Conservation (phyloP, 1,140 invertebrate species). For the Drosophila melanica region DNA sequence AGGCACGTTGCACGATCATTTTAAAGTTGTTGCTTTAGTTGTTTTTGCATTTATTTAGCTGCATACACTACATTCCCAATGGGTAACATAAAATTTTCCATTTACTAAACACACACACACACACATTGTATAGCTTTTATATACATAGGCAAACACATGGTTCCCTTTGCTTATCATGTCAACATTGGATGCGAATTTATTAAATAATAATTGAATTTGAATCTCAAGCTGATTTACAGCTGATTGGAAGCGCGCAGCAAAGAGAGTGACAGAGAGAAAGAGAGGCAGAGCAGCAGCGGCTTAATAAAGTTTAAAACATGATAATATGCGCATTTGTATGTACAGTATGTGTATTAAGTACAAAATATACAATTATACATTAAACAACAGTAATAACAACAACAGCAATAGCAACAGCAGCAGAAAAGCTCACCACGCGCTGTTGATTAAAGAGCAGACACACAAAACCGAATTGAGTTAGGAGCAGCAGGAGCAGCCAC, state of each 20-base stretch:
- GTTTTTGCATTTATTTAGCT: constrained; percentile 39
- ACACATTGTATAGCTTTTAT: not conserved
- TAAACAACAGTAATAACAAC: constrained; percentile 27
- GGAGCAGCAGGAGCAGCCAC: constrained; percentile 48
- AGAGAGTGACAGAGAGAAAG: constrained; percentile 7
- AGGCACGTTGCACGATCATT: constrained; percentile 74
- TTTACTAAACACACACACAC: constrained; percentile 28
- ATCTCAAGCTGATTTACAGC: constrained; percentile 71
- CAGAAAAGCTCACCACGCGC: constrained; percentile 58
- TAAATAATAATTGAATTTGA: constrained; percentile 74
- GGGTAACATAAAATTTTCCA: constrained; percentile 64
- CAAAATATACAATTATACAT: constrained; percentile 21
- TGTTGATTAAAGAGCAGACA: constrained; percentile 51
- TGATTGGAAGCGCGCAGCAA: constrained; percentile 34
- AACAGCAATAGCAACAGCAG: constrained; percentile 14
- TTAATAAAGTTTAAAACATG: constrained; percentile 69
- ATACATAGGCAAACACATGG: constrained; percentile 19
- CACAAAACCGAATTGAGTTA: constrained; percentile 63
- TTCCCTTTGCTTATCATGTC: constrained; percentile 39
- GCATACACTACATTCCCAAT: constrained; percentile 38
- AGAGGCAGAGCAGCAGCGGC: constrained; percentile 13
- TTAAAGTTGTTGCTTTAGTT: constrained; percentile 16
- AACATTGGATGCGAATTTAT: constrained; percentile 59
- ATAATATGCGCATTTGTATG: constrained; percentile 52
- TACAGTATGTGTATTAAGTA: constrained; percentile 40